Evolutionary conservation across 2,888 invertebrate genomes (phyloP).

Genomic region (Psylliodes chrysocephalus): DNA sequence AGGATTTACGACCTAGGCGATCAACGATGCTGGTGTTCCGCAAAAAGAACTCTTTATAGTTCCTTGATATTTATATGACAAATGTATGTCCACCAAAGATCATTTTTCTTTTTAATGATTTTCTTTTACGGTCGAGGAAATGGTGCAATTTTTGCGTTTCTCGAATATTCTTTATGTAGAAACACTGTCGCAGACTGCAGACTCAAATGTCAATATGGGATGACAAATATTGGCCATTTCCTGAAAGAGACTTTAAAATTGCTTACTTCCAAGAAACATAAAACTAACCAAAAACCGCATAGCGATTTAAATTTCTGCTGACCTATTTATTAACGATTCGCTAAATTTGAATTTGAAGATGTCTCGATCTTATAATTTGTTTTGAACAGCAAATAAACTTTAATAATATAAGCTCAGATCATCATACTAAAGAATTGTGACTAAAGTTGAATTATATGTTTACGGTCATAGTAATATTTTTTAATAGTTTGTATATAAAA

Average conservation of each 20-base stretch:
- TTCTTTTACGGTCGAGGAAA: conserved; percentile 30
- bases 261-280: conserved; percentile 19
- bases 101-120: conserved; percentile 41
- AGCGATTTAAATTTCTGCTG: conserved; percentile 8
- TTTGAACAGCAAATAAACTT: too few relatives aligned
- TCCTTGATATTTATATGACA: conserved; percentile 37
- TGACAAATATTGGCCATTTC: conserved; percentile 28
- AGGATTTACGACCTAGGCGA: conserved; percentile 31
- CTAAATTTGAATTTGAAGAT: neutral
- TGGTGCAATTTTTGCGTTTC: conserved; percentile 29
- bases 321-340: conserved; percentile 7
- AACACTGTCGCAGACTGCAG: conserved; percentile 34
- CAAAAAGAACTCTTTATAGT: conserved; percentile 38
- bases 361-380: too few relatives aligned
- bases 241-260: conserved; percentile 17
- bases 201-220: conserved; percentile 29
- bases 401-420: too few relatives aligned
- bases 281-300: conserved; percentile 11
- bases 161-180: conserved; percentile 28
- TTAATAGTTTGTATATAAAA: too few relatives aligned
- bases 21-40: conserved; percentile 20
- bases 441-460: too few relatives aligned
- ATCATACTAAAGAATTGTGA: too few relatives aligned
- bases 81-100: conserved; percentile 33
- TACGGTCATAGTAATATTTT: too few relatives aligned